These are phyloP conservation scores for Actenoides hombroni DNA, from an alignment of 2,113 vertebrate genomes.

Conservation along the genomic window DNA sequence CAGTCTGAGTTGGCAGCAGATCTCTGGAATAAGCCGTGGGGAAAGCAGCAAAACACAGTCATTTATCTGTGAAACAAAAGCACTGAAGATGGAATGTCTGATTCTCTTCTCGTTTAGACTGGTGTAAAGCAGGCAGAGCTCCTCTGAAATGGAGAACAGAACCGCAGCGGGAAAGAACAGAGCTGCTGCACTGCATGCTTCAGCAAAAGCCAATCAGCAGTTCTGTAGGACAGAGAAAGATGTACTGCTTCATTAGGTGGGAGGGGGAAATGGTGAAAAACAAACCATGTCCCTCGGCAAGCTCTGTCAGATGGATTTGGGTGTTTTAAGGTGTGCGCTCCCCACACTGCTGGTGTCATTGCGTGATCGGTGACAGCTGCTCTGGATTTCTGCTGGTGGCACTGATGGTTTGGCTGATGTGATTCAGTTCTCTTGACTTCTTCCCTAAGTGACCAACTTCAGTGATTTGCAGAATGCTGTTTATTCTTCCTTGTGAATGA, in stretches of 20 bases:
- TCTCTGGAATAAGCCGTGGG: neutral
- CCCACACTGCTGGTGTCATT: neutral
- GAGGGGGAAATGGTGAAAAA: neutral
- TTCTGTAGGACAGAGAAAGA: neutral
- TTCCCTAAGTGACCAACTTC: neutral
- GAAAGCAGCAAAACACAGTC: constrained; percentile 43
- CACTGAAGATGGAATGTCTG: constrained; percentile 6
- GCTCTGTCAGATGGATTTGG: neutral
- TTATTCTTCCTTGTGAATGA: neutral
- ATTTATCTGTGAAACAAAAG: constrained; percentile 60
- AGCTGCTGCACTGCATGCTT: neutral
- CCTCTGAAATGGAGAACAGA: neutral
- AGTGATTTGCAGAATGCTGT: neutral
- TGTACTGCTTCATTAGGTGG: neutral
- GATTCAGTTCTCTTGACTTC: neutral
- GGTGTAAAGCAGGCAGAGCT: neutral
- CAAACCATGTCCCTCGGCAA: neutral
- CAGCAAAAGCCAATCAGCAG: neutral
- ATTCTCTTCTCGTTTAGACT: neutral
- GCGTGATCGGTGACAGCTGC: neutral
- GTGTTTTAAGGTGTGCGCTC: neutral
- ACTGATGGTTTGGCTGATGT: neutral
- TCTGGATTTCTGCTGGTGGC: neutral
- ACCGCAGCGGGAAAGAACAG: neutral
- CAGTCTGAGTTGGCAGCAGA: constrained; percentile 44